Conservation (phyloP, 2,888 invertebrate genomes). For the Nemapogon koenigi region DNA sequence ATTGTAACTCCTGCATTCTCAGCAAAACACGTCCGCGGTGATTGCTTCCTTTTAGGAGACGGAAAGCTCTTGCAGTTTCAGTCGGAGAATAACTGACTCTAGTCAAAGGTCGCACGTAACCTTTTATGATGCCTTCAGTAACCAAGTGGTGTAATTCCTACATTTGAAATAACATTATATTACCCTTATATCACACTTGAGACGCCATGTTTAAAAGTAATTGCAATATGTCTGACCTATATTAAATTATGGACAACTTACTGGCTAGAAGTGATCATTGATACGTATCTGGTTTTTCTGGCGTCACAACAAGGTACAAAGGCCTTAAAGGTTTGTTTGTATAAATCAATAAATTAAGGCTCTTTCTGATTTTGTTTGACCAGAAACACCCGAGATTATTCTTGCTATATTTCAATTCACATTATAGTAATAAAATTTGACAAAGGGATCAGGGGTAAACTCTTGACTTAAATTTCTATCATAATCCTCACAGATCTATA, state of each 20-base stretch:
- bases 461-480: no score
- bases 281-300: no score
- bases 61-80: constrained; percentile 3
- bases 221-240: neutral
- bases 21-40: constrained; percentile 8
- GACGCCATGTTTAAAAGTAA: neutral
- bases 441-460: no score
- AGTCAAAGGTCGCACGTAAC: constrained; percentile 10
- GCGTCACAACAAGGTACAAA: no score
- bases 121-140: constrained; percentile 7
- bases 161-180: neutral
- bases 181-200: neutral
- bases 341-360: no score
- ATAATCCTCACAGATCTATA: no score
- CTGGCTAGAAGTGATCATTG: no score
- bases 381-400: no score
- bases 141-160: constrained; percentile 9
- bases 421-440: no score
- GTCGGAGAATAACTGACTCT: constrained; percentile 2
- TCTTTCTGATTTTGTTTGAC: no score
- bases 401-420: no score
- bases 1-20: neutral
- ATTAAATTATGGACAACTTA: neutral
- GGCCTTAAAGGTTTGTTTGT: no score
- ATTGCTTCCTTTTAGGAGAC: constrained; percentile 3